phyloP scores from a whole-genome alignment of 2,888 invertebrate genomes.

The Spialia ferax region DNA sequence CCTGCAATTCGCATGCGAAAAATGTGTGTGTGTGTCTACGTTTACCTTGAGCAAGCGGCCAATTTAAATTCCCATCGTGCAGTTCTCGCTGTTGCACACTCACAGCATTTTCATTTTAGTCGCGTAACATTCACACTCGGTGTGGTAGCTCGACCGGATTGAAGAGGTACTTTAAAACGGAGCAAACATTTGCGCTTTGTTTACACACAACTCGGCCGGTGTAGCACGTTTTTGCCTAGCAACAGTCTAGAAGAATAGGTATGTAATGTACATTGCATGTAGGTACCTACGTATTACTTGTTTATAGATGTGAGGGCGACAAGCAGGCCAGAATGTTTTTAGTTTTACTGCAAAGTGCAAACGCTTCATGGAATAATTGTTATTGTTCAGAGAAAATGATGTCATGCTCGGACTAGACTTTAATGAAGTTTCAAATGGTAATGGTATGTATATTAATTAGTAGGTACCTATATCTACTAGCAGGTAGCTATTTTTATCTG shows the following conservation, averaged over 20 bases:
- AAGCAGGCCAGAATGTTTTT: constrained; percentile 54
- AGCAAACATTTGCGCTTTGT: constrained; percentile 31
- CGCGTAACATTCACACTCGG: constrained; percentile 49
- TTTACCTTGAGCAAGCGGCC: constrained; percentile 53
- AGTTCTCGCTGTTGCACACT: constrained; percentile 14
- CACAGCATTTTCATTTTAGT: constrained; percentile 49
- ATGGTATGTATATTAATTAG: no score
- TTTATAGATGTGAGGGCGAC: constrained; percentile 57
- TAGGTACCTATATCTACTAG: no score
- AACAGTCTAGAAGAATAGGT: constrained; percentile 50
- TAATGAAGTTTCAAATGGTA: background rate
- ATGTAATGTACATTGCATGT: no score
- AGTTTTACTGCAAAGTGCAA: constrained; percentile 47
- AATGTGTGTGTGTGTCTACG: constrained; percentile 50
- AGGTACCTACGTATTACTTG: constrained; percentile 44
- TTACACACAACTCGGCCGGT: constrained; percentile 47
- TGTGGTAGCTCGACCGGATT: constrained; percentile 45
- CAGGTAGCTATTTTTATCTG: no score
- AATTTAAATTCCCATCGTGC: constrained; percentile 48
- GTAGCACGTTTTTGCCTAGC: constrained; percentile 52
- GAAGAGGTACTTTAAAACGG: constrained; percentile 43
- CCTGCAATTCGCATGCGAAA: constrained; percentile 65
- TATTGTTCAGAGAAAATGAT: constrained; percentile 40
- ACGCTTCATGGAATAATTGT: constrained; percentile 45
- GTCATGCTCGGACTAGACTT: constrained; percentile 28